These are phyloP conservation scores for Gasterosteus nipponicus DNA, from an alignment of 2,113 vertebrate genomes.

Conservation along the genomic window DNA sequence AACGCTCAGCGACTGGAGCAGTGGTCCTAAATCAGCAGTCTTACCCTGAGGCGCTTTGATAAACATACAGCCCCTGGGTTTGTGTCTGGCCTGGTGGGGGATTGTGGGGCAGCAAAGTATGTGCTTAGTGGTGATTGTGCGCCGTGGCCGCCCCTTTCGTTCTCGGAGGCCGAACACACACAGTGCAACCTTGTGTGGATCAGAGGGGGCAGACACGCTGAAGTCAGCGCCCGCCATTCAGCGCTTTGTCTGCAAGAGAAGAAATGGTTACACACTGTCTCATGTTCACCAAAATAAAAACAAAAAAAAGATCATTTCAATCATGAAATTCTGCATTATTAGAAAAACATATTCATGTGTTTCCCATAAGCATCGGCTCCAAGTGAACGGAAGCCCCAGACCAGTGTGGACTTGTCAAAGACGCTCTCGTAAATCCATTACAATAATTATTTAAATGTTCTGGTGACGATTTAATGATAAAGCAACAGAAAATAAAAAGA, in stretches of 20 bases:
- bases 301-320: slow-evolving; percentile 19
- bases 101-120: slow-evolving; percentile 75
- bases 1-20: slow-evolving; percentile 42
- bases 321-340: slow-evolving; percentile 6
- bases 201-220: slow-evolving; percentile 63
- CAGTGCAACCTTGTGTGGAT: slow-evolving; percentile 82
- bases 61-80: slow-evolving; percentile 71
- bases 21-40: slow-evolving; percentile 70
- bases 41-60: slow-evolving; percentile 66
- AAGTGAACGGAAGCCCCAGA: slow-evolving; percentile 47
- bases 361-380: slow-evolving; percentile 40
- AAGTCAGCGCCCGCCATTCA: slow-evolving; percentile 72
- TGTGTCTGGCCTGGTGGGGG: slow-evolving; percentile 66
- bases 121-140: slow-evolving; percentile 76
- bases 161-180: slow-evolving; percentile 80
- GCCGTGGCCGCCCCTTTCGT: slow-evolving; percentile 67
- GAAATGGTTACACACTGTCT: slow-evolving; percentile 10
- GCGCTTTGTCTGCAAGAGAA: slow-evolving; percentile 48
- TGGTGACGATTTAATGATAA: slow-evolving; percentile 78
- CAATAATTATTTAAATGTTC: slow-evolving; percentile 79
- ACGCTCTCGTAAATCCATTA: slow-evolving; percentile 72
- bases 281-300: no score
- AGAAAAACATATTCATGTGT: slow-evolving; percentile 19
- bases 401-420: slow-evolving; percentile 61
- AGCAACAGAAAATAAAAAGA: slow-evolving; percentile 57